Evolutionary conservation across 35 echinoderm and acorn worm genomes (phyloP).

Genomic region (Ptychodera flava): DNA sequence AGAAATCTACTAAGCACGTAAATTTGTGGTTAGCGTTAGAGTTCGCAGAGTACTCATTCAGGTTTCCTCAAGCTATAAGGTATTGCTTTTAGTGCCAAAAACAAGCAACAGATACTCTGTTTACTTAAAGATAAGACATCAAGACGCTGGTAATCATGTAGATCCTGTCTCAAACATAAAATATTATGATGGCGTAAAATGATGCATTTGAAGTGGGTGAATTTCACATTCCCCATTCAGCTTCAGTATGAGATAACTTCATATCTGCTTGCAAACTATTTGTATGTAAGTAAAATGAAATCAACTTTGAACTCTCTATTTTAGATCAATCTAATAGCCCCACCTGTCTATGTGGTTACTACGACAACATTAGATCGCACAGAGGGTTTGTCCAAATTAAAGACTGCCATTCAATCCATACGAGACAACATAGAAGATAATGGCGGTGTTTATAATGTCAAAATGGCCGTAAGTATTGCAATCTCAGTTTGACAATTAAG

Average conservation of each 20-base stretch:
- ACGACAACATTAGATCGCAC: conserved; percentile 79
- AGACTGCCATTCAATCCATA: conserved; percentile 78
- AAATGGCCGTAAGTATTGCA: conserved; percentile 71
- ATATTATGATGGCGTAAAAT: too few relatives aligned
- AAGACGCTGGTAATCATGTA: too few relatives aligned
- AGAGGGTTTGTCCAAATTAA: conserved; percentile 63
- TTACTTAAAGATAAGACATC: too few relatives aligned
- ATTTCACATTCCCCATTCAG: too few relatives aligned
- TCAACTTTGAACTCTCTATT: too few relatives aligned
- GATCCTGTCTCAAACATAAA: too few relatives aligned
- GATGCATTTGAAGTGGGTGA: too few relatives aligned
- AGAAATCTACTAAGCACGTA: neutral
- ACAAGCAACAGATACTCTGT: too few relatives aligned
- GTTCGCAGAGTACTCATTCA: neutral
- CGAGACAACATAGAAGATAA: conserved; percentile 50
- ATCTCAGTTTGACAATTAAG: neutral
- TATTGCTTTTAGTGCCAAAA: neutral
- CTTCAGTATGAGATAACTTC: too few relatives aligned
- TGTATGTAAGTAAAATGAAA: too few relatives aligned
- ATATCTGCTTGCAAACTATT: too few relatives aligned
- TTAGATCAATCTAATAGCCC: conserved; percentile 97
- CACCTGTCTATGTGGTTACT: conserved; percentile 91
- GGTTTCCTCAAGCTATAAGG: neutral
- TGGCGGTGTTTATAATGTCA: conserved; percentile 72
- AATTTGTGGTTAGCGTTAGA: neutral